A percentile compares a stretch with the other conserved stretches of the same genome.
Evolutionary conservation across 2,113 vertebrate species (phyloP).

Genomic region (Callipepla squamata): DNA sequence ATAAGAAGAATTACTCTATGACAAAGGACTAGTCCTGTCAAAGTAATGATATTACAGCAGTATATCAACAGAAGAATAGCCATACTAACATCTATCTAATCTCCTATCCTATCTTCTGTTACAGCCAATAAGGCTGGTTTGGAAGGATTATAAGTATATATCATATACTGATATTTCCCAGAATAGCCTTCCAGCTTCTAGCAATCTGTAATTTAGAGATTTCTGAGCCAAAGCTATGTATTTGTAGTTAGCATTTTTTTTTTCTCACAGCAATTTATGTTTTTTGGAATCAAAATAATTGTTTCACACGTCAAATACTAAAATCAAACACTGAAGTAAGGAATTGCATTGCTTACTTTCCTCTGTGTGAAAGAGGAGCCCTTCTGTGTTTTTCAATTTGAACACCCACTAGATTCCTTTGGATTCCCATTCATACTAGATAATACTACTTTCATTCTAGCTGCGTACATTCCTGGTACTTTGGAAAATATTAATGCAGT

Average conservation of each 20-base stretch:
- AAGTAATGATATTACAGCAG: conserved; percentile 57
- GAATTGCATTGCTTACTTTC: background rate
- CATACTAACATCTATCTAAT: conserved; percentile 3
- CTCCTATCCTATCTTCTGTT: background rate
- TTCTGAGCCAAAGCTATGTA: background rate
- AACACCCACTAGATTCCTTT: background rate
- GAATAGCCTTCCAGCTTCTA: background rate
- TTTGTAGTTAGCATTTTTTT: background rate
- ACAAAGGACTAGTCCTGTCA: conserved; percentile 25
- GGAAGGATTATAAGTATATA: background rate
- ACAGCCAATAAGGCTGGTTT: conserved; percentile 29
- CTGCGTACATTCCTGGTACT: background rate
- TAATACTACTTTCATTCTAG: background rate
- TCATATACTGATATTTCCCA: conserved; percentile 4
- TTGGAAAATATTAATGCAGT: background rate
- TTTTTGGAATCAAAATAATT: background rate
- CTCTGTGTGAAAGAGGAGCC: background rate
- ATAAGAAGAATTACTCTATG: conserved; percentile 35
- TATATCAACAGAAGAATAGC: conserved; percentile 56
- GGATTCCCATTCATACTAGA: background rate
- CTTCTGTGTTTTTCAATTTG: background rate
- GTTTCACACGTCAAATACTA: background rate
- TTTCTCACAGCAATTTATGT: background rate
- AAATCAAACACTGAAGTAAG: background rate
- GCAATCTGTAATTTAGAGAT: background rate